Conservation (phyloP, 2,888 invertebrate genomes). For the Caenorhabditis panamensis region DNA sequence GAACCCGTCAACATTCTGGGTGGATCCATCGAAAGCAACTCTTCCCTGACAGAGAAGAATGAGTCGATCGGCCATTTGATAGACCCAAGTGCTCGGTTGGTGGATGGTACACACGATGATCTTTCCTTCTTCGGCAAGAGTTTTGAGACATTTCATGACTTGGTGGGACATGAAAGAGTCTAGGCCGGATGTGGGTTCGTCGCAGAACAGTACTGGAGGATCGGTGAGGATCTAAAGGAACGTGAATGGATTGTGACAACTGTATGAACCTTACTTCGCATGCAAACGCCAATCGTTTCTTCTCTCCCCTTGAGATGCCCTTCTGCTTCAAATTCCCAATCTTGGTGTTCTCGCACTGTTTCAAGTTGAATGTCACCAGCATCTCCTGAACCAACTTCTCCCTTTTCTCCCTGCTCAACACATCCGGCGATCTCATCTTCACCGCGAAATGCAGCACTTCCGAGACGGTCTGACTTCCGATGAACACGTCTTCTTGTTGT, state of each 20-base stretch:
- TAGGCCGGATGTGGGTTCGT: conserved; percentile 73
- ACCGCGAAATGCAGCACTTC: conserved; percentile 91
- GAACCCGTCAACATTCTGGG: conserved; percentile 64
- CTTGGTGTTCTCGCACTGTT: conserved; percentile 57
- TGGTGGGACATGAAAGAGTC: conserved; percentile 74
- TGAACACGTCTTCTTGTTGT: conserved; percentile 92
- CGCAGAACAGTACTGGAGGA: conserved; percentile 73
- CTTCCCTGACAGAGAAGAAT: conserved; percentile 69
- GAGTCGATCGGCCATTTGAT: conserved; percentile 88
- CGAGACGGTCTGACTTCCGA: conserved; percentile 88
- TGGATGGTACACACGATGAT: conserved; percentile 94
- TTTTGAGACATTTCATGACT: conserved; percentile 50
- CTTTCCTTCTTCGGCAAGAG: conserved; percentile 85
- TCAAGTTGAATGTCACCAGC: conserved; percentile 58
- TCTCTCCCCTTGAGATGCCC: conserved; percentile 96
- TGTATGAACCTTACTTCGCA: conserved; percentile 86
- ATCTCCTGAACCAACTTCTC: conserved; percentile 59
- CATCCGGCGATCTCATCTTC: conserved; percentile 48
- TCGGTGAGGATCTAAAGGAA: conserved; percentile 70
- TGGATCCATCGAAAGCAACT: conserved; percentile 70
- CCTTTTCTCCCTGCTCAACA: conserved; percentile 68
- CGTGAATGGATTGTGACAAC: not conserved
- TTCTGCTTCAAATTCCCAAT: conserved; percentile 83
- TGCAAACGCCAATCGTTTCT: conserved; percentile 94
- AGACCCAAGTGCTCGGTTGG: conserved; percentile 93